phyloP scores from a whole-genome alignment of 2,797 vertebrate species.

The Pipistrellus kuhlii region DNA sequence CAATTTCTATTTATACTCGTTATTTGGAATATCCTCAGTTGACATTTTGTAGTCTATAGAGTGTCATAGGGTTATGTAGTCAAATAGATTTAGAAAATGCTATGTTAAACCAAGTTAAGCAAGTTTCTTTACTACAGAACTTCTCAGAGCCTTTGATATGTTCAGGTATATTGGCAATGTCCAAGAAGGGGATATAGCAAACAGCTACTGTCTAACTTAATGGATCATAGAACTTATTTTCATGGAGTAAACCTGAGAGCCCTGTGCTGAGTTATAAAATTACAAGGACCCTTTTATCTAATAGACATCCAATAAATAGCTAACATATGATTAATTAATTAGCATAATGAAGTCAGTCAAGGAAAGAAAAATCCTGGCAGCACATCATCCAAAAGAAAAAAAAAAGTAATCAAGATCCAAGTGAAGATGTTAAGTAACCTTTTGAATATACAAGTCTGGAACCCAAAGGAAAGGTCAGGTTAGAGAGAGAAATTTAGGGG shows the following conservation, averaged over 20 bases:
- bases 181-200: neutral
- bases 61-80: neutral
- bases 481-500: neutral
- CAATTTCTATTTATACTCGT: neutral
- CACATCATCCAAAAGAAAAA: neutral
- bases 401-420: neutral
- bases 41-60: neutral
- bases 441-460: neutral
- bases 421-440: neutral
- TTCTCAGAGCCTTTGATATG: neutral
- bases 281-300: neutral
- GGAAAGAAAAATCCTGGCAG: slow-evolving; percentile 31
- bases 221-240: neutral
- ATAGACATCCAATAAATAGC: neutral
- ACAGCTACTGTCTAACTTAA: neutral
- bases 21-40: neutral
- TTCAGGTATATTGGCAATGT: neutral
- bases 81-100: neutral
- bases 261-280: slow-evolving; percentile 31
- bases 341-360: neutral
- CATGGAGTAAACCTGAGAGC: neutral
- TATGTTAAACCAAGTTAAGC: neutral
- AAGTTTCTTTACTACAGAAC: neutral
- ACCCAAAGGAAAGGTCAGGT: neutral
- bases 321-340: neutral